Percentiles rank a stretch among this genome's conserved stretches.
Conservation (phyloP, 2,888 invertebrate genomes). For the Leucania comma region DNA sequence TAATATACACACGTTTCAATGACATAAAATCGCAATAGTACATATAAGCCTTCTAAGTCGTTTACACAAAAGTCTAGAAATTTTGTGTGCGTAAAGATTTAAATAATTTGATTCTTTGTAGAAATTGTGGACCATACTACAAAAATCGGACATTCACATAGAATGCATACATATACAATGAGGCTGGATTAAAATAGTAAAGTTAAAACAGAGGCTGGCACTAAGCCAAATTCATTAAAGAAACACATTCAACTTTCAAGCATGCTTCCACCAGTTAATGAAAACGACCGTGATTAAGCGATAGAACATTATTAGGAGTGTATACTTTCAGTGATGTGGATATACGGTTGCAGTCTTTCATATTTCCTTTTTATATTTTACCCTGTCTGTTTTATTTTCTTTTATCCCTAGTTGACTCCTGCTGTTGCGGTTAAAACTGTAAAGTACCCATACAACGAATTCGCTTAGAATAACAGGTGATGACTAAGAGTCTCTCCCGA, state of each 20-base stretch:
- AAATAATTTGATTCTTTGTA: neutral
- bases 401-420: neutral
- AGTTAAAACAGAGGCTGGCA: conserved; percentile 27
- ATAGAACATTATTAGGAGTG: conserved; percentile 10
- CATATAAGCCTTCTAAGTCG: no score
- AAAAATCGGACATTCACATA: neutral
- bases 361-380: neutral
- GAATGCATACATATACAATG: conserved; percentile 16
- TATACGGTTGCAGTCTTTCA: conserved; percentile 10
- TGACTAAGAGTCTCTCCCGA: neutral
- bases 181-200: conserved; percentile 12
- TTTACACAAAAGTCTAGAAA: no score
- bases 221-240: conserved; percentile 33
- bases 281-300: conserved; percentile 21
- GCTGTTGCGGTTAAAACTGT: conserved; percentile 19
- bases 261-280: neutral
- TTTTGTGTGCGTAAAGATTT: no score
- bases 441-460: neutral
- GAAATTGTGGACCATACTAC: neutral
- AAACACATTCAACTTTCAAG: conserved; percentile 25
- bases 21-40: conserved; percentile 1
- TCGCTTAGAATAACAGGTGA: neutral
- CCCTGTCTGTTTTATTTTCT: neutral
- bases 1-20: conserved; percentile 5
- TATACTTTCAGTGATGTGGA: conserved; percentile 6